Evolutionary conservation across 1,140 invertebrate species (phyloP), one percentile per base, ranked within the genome.

Genomic region (Notospermus geniculatus): DNA sequence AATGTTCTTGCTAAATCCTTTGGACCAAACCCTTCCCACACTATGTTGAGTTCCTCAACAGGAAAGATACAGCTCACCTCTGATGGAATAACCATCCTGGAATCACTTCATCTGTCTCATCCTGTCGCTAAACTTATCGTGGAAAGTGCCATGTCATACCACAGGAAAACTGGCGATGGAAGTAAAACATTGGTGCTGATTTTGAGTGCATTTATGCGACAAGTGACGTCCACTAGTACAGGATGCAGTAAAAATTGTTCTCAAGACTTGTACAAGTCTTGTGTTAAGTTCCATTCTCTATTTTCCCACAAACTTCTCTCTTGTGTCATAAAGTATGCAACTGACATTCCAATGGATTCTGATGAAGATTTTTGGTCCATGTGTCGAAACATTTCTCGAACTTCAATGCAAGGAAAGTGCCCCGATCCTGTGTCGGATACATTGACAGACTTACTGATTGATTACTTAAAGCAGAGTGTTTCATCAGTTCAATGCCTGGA

Each of bases 131-230:
- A 60, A 54, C 22, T 59, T 41, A 62, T 75, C 23, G 43, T 70
- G 28, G 41, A 64, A 7, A 56, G 46, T 36, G 54, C 66, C 2
- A 17, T 36, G 28, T 50, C 56, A 22, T 59, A 65, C 28, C 45
- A 63, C 23, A 50, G 27, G 11, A 27, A 45, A 13, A 52, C 54
- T 54, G 57, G 63, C 19, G 71, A 73, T 61, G 71, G 70, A 1
- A 60, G 59, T 27, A 75, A 75, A 62, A 61, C 62, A 23, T 68
- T 75, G 23, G 32, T 72, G n/a, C 28, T 75, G n/a, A 67, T 69
- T 60, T 46, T 73, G 36, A 29, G 46, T 22, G 54, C 65, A 32
- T 2, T 70, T 9, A 17, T 72, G 17, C 30, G 56, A 5, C 43
- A 46, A 23, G 50, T 71, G 27, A 62, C 60, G 25, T 2, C 56